A percentile compares a stretch with the other conserved stretches of the same genome.
These are phyloP conservation scores for Chondrosia reniformis DNA, from an alignment of 37 sponge, comb jelly and placozoan genomes.

Conservation along the genomic window DNA sequence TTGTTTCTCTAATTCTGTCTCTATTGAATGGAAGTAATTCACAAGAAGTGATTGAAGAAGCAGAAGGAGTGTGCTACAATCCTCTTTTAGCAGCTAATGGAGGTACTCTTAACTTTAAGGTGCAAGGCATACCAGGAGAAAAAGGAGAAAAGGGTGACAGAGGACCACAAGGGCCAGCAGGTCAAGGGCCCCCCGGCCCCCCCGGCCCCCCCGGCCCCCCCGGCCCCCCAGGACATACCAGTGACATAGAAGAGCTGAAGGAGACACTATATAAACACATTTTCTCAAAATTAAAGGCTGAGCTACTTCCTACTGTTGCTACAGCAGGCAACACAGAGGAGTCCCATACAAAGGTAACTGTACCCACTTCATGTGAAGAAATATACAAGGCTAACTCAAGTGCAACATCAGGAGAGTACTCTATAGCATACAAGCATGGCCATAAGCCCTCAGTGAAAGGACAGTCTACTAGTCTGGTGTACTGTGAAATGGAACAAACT, in stretches of 20 bases:
- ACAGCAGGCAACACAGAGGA: too few species aligned
- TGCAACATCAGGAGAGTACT: neutral
- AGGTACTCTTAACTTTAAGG: neutral
- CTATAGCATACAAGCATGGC: too few species aligned
- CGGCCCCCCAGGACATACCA: too few species aligned
- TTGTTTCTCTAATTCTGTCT: too few species aligned
- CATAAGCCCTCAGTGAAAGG: too few species aligned
- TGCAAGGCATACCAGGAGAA: neutral
- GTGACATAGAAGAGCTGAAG: neutral
- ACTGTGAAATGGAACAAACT: neutral
- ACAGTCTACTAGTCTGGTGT: neutral
- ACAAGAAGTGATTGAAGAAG: neutral
- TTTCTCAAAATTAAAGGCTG: neutral
- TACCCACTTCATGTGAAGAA: neutral
- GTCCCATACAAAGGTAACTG: too few species aligned
- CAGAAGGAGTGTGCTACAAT: neutral
- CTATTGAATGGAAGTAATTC: neutral
- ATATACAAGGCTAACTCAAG: neutral
- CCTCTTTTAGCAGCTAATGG: neutral
- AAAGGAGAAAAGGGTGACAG: neutral
- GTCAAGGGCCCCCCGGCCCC: too few species aligned
- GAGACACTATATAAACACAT: neutral
- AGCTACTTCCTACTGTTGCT: neutral
- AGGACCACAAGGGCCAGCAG: neutral
- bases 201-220: too few species aligned